Evolutionary conservation across 2,888 invertebrate species (phyloP).

Genomic region (Lasioglossum lativentre): DNA sequence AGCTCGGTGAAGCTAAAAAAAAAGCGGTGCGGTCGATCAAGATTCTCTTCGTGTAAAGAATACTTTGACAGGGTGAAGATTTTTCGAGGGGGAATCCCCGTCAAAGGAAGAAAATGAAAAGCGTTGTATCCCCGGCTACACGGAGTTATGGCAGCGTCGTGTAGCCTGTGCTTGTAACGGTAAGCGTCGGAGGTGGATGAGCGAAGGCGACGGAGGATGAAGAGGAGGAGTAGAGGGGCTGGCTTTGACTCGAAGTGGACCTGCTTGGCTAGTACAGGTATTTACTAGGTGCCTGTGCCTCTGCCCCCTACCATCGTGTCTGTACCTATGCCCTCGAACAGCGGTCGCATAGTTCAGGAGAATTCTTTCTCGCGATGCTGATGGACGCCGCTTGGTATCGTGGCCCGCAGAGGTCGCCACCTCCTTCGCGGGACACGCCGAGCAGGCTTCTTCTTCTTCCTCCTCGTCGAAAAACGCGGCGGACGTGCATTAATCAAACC

Average conservation of each 20-base stretch:
- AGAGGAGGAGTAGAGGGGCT: constrained; percentile 61
- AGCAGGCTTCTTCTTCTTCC: constrained; percentile 16
- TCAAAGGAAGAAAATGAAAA: constrained; percentile 65
- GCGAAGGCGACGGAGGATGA: constrained; percentile 39
- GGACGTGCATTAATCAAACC: constrained; percentile 62
- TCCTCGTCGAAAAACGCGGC: constrained; percentile 38
- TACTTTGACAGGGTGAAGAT: constrained; percentile 16
- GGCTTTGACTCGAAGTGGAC: constrained; percentile 74
- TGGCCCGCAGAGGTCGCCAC: constrained; percentile 70
- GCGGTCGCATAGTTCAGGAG: constrained; percentile 71
- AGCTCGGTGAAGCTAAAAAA: background rate
- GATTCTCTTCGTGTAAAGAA: background rate
- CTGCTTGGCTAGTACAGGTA: constrained; percentile 79
- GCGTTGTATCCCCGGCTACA: constrained; percentile 55
- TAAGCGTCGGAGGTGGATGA: constrained; percentile 69
- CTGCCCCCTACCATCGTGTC: constrained; percentile 41
- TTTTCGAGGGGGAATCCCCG: constrained; percentile 12
- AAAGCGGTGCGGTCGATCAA: background rate
- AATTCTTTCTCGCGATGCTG: constrained; percentile 67
- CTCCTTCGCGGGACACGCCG: constrained; percentile 43
- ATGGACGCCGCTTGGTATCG: constrained; percentile 64
- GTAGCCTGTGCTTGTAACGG: constrained; percentile 72
- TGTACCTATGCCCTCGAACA: constrained; percentile 58
- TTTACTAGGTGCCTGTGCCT: constrained; percentile 74
- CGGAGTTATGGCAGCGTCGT: constrained; percentile 46